Evolutionary conservation across 2,888 invertebrate genomes (phyloP), one percentile per base, ranked within the genome.

Genomic region (Copidosoma aretas): DNA sequence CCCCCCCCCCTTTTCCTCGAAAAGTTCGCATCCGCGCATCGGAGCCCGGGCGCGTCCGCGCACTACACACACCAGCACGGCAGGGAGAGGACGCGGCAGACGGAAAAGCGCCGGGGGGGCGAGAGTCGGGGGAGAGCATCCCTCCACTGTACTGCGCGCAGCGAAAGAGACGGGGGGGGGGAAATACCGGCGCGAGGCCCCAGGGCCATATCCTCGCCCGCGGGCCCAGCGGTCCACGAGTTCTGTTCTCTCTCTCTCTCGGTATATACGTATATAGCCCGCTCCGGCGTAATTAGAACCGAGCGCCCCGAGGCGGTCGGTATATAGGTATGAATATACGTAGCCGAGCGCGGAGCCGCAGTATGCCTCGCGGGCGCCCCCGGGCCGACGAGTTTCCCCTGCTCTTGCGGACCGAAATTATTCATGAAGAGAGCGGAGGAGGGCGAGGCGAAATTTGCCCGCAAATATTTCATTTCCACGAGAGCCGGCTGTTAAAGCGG

Each of bases 201-300:
- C 72, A 65, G 77, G 81, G 74, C 72, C 70, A 64, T n/a, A n/a
- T 77, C 81, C 73, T 60, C 8, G 15, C 78, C 81, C 78, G 73
- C 76, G 79, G 78, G 79, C 77, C 78, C 61, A 60, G 57, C 52
- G 10, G 54, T 62, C 32, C 43, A 32, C 62, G 54, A 65, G 60
- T 49, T 63, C 32, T 32, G 3, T 46, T 24, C 54, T 43, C 57
- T 32, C 64, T 57, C 58, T 49, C 53, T 53, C 14, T 24, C 22
- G 24, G 53, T 56, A 25, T 52, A n/a, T n/a, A 56, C 19, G 17
- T 19, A 58, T 58, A 25, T 17, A 46, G 43, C 43, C 43, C 43
- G 43, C 43, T 46, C 43, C 43, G 79, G 81, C 82, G 82, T 83
- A 83, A 83, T 83, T 83, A 83, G 83, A 83, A 83, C 81, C 78